Base-by-base conservation (phyloP, 2,888 invertebrate genomes). In the Rhogogaster chlorosoma region DNA sequence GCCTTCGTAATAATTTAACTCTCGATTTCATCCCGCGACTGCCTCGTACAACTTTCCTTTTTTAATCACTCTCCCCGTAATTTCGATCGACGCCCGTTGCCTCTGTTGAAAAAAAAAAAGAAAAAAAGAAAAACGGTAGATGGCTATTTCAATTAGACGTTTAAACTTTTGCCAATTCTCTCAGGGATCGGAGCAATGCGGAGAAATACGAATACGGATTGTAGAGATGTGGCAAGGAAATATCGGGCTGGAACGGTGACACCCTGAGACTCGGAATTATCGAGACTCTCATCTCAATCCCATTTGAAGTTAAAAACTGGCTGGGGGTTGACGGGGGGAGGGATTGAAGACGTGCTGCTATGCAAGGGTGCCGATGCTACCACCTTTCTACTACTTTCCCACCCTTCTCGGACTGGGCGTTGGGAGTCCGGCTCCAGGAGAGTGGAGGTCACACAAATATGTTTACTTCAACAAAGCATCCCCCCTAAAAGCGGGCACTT, bases 241-340 rank as follows among this genome's bases (percentile, higher is more conserved):
- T 32, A 53, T 22, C 42, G 42, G 42, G 77, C 49, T 53, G 1
- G n/a, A 53, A 77, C 45, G 49, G 77, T 53, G 77, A 84, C 84
- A 84, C 77, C 84, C 84, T 70, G 61, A 64, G 70, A 84, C 77
- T 82, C 18, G 64, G 85, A 88, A 87, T 89, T 89, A 89, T 90
- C 89, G 86, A 88, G 87, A 22, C 85, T 85, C 83, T 88, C 87
- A 90, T 90, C 90, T 90, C 88, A 87, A 89, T 90, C 88, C 87
- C 88, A 86, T 89, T 88, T 88, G 87, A 88, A 86, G 84, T 85
- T 67, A 84, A 89, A 88, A 87, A 61, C 57, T 61, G 57, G 49
- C 45, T 53, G 29, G 49, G 49, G 77, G 49, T 29, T 7, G 10
- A 29, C 12, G 77, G 53, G 77, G 36, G 38, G n/a, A 38, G 61